Conservation (phyloP, 2,797 vertebrate genomes). For the Alcedo atthis region DNA sequence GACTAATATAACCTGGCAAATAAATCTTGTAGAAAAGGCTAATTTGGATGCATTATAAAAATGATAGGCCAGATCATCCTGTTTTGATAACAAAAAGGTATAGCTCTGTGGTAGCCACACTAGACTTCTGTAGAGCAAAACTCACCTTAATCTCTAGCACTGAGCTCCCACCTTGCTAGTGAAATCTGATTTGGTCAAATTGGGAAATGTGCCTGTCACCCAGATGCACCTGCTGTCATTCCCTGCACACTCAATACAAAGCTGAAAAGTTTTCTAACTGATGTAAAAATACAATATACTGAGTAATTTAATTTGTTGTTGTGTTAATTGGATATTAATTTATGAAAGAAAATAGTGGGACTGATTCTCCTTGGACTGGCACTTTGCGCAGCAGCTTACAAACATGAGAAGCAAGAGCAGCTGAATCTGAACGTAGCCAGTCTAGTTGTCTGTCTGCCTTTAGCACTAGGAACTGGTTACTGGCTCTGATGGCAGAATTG, state of each 20-base stretch:
- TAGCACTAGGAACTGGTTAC: neutral
- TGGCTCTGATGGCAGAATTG: neutral
- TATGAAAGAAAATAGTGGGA: constrained; percentile 49
- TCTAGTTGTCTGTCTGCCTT: neutral
- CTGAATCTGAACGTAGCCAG: neutral
- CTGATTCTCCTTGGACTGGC: constrained; percentile 40
- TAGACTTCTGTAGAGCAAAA: neutral
- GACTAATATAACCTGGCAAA: constrained; percentile 51
- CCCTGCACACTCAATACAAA: neutral
- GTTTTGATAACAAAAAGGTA: neutral
- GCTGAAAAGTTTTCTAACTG: neutral
- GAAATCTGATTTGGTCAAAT: neutral
- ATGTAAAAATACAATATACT: neutral
- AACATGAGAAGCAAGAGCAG: neutral
- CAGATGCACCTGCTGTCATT: neutral
- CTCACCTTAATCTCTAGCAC: neutral
- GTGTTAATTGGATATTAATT: constrained; percentile 73
- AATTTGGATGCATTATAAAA: neutral
- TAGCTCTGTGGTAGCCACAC: neutral
- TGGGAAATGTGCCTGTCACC: neutral
- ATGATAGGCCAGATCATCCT: neutral
- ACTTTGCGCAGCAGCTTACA: constrained; percentile 23
- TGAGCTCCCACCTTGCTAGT: neutral
- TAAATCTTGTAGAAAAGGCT: neutral
- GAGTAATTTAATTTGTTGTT: constrained; percentile 29